Base-by-base conservation (phyloP, 2,888 invertebrate genomes). In the Morpho achilles region DNA sequence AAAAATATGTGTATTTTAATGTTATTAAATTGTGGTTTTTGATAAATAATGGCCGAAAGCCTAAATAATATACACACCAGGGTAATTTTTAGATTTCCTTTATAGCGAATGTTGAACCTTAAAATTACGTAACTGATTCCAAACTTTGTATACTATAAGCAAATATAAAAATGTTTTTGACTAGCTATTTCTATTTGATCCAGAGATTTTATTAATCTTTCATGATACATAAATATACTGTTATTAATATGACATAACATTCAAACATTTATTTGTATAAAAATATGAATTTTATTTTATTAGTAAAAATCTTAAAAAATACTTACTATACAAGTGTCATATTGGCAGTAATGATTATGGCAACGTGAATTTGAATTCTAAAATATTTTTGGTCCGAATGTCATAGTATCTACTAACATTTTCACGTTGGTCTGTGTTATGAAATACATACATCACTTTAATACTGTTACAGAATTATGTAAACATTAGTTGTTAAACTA, bases 311-410 rank as follows among this genome's bases (percentile, higher is more conserved):
- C 69, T 69, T 67, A 68, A 60, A 71, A 63, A 64, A 61, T 70
- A 72, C 69, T 72, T 72, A 74, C 67, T 61, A 68, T 69, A 74
- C 78, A 80, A 84, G 82, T 87, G 86, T 87, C 86, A 85, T 86
- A 84, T 84, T 86, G 87, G 86, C 88, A 87, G 87, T 88, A 80
- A 80, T 81, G 80, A 80, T 80, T 85, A 89, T 89, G 89, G 89
- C 89, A 89, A 86, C 87, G 81, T 84, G 87, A 88, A 88, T 87
- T 86, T 86, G 85, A 79, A 77, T 84, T 84, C 79, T 85, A 82
- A 79, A 76, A 80, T 85, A 86, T 88, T 88, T 89, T 89, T 89
- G 89, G 89, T 88, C 89, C 89, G 82, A 88, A 76, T 76, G 73
- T 79, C 72, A 78, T 79, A 81, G 75, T 79, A 79, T 73, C 74